These are phyloP conservation scores for Oreochromis spilurus DNA, from an alignment of 2,113 vertebrate genomes.

Conservation along the genomic window DNA sequence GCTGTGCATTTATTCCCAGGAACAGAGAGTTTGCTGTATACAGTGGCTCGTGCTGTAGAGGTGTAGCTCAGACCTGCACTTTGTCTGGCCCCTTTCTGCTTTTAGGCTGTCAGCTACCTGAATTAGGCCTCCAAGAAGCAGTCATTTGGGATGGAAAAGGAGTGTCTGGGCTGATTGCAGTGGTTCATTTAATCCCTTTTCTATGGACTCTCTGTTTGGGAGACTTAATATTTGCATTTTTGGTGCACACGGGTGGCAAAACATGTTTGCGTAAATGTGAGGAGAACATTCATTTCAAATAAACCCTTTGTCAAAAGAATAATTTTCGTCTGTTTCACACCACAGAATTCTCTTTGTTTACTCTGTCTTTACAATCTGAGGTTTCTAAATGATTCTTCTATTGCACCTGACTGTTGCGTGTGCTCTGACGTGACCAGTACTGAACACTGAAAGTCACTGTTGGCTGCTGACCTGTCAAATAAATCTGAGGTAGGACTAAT, in stretches of 20 bases:
- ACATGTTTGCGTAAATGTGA: neutral
- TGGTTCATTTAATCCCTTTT: constrained; percentile 5
- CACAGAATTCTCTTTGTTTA: neutral
- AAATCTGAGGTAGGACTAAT: neutral
- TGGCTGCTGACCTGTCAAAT: neutral
- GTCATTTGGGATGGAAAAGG: neutral
- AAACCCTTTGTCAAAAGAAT: neutral
- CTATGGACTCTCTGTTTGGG: neutral
- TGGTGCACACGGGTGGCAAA: neutral
- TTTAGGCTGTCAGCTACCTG: neutral
- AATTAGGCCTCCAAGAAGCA: neutral
- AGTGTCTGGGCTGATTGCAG: neutral
- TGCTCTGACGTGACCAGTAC: neutral
- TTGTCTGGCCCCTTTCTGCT: neutral
- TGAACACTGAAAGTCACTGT: neutral
- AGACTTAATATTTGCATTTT: neutral
- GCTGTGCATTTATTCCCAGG: neutral
- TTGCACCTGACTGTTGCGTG: neutral
- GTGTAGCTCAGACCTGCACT: neutral
- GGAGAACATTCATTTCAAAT: neutral
- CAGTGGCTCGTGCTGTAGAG: neutral
- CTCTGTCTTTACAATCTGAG: neutral
- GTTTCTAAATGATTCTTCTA: neutral
- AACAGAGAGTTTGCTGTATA: neutral
- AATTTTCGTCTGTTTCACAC: neutral